phyloP scores from a whole-genome alignment of 1,140 invertebrate species.

The Hesperophylax magnus region DNA sequence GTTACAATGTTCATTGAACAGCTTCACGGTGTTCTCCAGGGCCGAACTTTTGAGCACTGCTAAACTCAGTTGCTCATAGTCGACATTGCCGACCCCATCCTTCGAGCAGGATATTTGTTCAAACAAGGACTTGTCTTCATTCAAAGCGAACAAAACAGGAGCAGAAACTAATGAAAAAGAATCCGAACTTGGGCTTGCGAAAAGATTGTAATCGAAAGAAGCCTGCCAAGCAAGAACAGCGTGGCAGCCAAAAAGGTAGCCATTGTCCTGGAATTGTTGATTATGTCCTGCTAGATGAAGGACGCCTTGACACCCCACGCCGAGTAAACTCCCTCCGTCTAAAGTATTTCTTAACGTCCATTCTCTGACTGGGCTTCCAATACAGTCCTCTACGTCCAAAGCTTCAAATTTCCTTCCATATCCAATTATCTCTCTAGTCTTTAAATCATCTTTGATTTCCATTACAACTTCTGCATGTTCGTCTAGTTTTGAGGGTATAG shows the following conservation, averaged over 20 bases:
- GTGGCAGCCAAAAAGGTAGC: slow-evolving; percentile 88
- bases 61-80: slow-evolving; percentile 73
- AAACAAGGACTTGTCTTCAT: slow-evolving; percentile 78
- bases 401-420: slow-evolving; percentile 53
- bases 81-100: slow-evolving; percentile 77
- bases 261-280: slow-evolving; percentile 75
- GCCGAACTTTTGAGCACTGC: slow-evolving; percentile 71
- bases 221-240: slow-evolving; percentile 88
- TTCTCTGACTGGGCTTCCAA: slow-evolving; percentile 78
- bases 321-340: slow-evolving; percentile 82
- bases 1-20: slow-evolving; percentile 80
- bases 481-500: slow-evolving; percentile 78
- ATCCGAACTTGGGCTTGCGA: slow-evolving; percentile 65
- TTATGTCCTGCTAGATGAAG: slow-evolving; percentile 83
- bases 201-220: slow-evolving; percentile 72
- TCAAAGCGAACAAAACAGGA: slow-evolving; percentile 84
- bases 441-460: slow-evolving; percentile 59
- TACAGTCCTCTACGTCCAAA: slow-evolving; percentile 68
- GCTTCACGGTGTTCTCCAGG: slow-evolving; percentile 75
- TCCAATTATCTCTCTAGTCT: slow-evolving; percentile 61
- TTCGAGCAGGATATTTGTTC: slow-evolving; percentile 78
- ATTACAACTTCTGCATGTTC: slow-evolving; percentile 61
- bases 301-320: slow-evolving; percentile 86
- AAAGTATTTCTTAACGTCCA: slow-evolving; percentile 88
- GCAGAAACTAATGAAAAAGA: slow-evolving; percentile 80